phyloP scores from a whole-genome alignment of 2,888 invertebrate genomes.

The Drosophila borborema region DNA sequence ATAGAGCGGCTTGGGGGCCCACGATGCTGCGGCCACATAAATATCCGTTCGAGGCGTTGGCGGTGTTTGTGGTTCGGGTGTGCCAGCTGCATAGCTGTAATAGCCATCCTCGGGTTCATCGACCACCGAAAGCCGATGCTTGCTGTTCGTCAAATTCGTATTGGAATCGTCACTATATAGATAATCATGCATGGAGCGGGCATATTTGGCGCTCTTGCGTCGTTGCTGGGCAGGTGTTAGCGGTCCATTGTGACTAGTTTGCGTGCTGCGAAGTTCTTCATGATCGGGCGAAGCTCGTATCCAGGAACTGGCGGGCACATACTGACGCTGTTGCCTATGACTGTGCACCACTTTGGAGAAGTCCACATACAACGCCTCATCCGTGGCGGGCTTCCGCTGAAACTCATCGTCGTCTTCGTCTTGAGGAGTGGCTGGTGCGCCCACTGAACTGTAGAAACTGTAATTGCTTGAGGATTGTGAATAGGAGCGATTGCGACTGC shows the following conservation, averaged over 20 bases:
- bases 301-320: constrained; percentile 76
- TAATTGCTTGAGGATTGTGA: constrained; percentile 85
- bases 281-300: constrained; percentile 64
- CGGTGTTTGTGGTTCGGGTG: constrained; percentile 76
- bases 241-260: constrained; percentile 24
- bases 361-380: constrained; percentile 85
- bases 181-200: constrained; percentile 82
- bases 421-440: constrained; percentile 67
- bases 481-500: constrained; percentile 80
- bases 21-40: constrained; percentile 90
- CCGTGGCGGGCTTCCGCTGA: constrained; percentile 84
- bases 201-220: constrained; percentile 70
- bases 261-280: constrained; percentile 44
- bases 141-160: constrained; percentile 39
- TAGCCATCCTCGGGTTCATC: constrained; percentile 81
- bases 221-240: constrained; percentile 70
- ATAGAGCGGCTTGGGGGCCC: constrained; percentile 90
- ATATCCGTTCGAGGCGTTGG: constrained; percentile 87
- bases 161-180: constrained; percentile 74
- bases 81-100: constrained; percentile 80
- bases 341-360: constrained; percentile 84
- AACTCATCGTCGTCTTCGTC: constrained; percentile 82
- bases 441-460: constrained; percentile 83
- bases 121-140: constrained; percentile 71
- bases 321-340: constrained; percentile 66